Evolutionary conservation across 2,113 vertebrate genomes (phyloP).

Genomic region (Prunella himalayana): DNA sequence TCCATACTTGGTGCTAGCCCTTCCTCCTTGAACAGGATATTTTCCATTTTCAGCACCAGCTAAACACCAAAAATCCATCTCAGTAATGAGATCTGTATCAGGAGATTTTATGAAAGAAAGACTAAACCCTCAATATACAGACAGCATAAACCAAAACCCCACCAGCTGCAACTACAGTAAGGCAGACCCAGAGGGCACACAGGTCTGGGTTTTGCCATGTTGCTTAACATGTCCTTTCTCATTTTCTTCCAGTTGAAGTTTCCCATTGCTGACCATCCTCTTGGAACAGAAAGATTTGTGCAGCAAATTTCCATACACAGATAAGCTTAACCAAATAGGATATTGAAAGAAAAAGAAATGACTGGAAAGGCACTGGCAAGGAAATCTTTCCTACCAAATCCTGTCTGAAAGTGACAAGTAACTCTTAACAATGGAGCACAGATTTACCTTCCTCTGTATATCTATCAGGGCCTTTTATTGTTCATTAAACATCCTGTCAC

Average conservation of each 20-base stretch:
- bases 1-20: background rate
- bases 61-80: background rate
- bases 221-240: background rate
- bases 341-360: background rate
- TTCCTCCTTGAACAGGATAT: background rate
- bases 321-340: background rate
- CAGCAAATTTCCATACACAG: background rate
- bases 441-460: background rate
- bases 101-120: background rate
- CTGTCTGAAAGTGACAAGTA: background rate
- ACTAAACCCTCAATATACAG: background rate
- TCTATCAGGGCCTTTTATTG: background rate
- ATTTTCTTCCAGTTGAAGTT: background rate
- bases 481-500: background rate
- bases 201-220: background rate
- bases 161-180: background rate
- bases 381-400: background rate
- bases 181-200: background rate
- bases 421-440: background rate
- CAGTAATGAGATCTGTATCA: background rate
- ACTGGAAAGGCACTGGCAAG: background rate
- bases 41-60: background rate
- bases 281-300: background rate
- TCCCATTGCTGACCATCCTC: background rate
- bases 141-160: rapidly evolving